A percentile compares a stretch with the other conserved stretches of the same genome.
Conservation (phyloP, 2,113 vertebrate genomes). For the Sceloporus undulatus region DNA sequence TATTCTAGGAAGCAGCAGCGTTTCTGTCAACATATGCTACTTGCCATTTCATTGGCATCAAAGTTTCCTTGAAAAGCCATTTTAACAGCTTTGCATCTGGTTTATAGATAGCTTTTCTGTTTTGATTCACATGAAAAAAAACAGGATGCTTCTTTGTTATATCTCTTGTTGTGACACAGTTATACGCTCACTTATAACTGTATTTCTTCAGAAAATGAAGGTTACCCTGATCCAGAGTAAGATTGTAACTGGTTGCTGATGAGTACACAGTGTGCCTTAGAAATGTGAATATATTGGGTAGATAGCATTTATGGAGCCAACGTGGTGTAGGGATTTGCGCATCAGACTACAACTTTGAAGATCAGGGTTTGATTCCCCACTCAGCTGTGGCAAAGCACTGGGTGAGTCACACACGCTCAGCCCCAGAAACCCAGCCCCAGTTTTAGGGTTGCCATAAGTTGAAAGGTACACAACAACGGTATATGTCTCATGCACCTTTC, state of each 20-base stretch:
- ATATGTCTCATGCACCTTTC: too few species aligned
- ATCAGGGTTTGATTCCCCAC: too few species aligned
- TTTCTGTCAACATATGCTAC: not conserved
- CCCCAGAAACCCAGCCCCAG: too few species aligned
- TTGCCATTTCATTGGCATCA: constrained; percentile 48
- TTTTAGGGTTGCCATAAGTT: too few species aligned
- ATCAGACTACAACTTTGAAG: too few species aligned
- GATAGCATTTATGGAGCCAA: too few species aligned
- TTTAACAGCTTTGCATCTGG: constrained; percentile 24
- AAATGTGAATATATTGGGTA: not conserved
- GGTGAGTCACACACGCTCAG: too few species aligned
- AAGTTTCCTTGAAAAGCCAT: constrained; percentile 14
- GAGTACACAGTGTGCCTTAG: not conserved
- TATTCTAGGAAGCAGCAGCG: constrained; percentile 6
- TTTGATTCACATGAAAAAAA: not conserved
- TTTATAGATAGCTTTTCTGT: not conserved
- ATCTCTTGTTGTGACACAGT: constrained; percentile 3
- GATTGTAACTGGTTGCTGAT: not conserved
- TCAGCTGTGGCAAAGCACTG: too few species aligned
- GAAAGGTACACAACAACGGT: too few species aligned
- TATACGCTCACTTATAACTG: not conserved
- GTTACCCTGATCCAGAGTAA: not conserved
- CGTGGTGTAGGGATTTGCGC: too few species aligned
- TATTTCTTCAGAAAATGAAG: constrained; percentile 35
- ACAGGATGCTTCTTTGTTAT: not conserved